Evolutionary conservation across 2,113 vertebrate species (phyloP).

Genomic region (Oryctolagus cuniculus): DNA sequence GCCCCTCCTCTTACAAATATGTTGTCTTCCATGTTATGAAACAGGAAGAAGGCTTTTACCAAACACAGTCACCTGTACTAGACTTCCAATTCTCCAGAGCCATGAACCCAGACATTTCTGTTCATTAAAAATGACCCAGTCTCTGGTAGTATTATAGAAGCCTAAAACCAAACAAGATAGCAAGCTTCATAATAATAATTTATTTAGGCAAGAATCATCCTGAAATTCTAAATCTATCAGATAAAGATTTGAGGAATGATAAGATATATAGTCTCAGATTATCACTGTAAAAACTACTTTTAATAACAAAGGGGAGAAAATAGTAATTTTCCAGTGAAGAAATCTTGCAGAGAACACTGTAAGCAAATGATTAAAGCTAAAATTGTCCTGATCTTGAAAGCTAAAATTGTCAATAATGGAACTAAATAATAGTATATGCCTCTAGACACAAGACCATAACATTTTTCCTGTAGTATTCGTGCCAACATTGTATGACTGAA

Average conservation of each 20-base stretch:
- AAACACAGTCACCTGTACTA: neutral
- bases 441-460: neutral
- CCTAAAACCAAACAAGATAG: neutral
- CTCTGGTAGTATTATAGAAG: neutral
- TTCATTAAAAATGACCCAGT: neutral
- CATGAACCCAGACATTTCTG: neutral
- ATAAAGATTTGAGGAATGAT: neutral
- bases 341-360: neutral
- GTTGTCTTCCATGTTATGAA: no score
- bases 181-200: neutral
- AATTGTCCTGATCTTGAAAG: neutral
- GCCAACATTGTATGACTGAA: neutral
- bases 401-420: neutral
- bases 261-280: neutral
- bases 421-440: neutral
- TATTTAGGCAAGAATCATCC: neutral
- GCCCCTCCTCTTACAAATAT: no score
- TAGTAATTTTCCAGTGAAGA: neutral
- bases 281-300: neutral
- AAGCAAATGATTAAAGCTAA: neutral
- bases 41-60: neutral
- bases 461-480: neutral
- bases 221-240: neutral
- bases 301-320: neutral
- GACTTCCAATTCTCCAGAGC: neutral